These are phyloP conservation scores for Micromesistius poutassou DNA, from an alignment of 2,797 vertebrate genomes.

Conservation along the genomic window DNA sequence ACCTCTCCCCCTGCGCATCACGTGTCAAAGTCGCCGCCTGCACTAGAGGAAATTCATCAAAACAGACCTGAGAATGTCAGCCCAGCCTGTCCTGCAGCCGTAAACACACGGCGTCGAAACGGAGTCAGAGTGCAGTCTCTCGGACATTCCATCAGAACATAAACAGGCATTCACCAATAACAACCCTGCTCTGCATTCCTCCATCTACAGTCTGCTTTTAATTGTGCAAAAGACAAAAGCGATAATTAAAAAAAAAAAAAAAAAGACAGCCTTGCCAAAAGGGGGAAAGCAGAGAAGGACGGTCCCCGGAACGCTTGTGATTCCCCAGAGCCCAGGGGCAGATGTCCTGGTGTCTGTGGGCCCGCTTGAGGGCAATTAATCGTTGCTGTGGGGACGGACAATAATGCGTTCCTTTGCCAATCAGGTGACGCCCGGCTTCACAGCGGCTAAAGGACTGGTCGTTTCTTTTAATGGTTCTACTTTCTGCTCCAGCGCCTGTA, in stretches of 20 bases:
- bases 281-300: conserved; percentile 38
- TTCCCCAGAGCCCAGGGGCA: conserved; percentile 45
- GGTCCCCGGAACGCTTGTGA: conserved; percentile 41
- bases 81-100: conserved; percentile 13
- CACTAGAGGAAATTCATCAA: conserved; percentile 60
- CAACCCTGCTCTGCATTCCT: conserved; percentile 26
- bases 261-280: conserved; percentile 22
- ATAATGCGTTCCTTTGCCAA: conserved; percentile 56
- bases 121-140: neutral
- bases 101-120: neutral
- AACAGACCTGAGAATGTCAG: conserved; percentile 45
- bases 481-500: conserved; percentile 31
- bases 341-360: conserved; percentile 62
- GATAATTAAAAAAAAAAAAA: conserved; percentile 30
- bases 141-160: conserved; percentile 16
- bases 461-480: conserved; percentile 3
- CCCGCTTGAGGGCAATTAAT: conserved; percentile 67
- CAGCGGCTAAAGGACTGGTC: conserved; percentile 41
- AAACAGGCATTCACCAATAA: conserved; percentile 36
- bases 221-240: conserved; percentile 5
- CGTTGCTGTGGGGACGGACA: conserved; percentile 69
- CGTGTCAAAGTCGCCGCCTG: conserved; percentile 50
- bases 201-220: conserved; percentile 32
- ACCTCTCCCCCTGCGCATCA: conserved; percentile 53
- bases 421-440: conserved; percentile 68